A percentile compares a stretch with the other conserved stretches of the same genome.
Conservation (phyloP, 2,888 invertebrate species). For the Doris montereyensis region DNA sequence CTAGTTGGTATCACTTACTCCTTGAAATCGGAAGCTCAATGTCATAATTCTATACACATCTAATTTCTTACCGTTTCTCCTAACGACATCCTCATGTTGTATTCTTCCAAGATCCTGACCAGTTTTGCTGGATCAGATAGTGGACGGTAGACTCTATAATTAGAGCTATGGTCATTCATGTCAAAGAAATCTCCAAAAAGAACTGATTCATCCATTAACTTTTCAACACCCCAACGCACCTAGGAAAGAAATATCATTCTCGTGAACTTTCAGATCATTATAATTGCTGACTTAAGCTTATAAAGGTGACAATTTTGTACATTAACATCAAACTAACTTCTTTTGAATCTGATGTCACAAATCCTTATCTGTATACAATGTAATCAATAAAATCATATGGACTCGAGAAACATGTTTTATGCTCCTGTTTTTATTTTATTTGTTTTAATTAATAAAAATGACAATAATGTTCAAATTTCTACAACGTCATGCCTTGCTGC, state of each 20-base stretch:
- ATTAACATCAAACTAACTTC: background rate
- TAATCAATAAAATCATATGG: too few relatives aligned
- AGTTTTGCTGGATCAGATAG: constrained; percentile 67
- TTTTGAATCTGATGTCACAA: background rate
- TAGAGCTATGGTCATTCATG: constrained; percentile 46
- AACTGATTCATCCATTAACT: constrained; percentile 63
- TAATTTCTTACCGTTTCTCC: constrained; percentile 60
- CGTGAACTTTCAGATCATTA: too few relatives aligned
- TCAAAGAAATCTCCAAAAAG: constrained; percentile 72
- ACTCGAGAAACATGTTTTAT: too few relatives aligned
- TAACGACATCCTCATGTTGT: constrained; percentile 62
- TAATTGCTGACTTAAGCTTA: too few relatives aligned
- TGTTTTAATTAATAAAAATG: too few relatives aligned
- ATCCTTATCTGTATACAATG: background rate
- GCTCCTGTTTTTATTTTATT: too few relatives aligned
- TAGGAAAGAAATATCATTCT: constrained; percentile 44
- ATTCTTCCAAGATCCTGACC: constrained; percentile 67
- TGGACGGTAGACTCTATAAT: constrained; percentile 65
- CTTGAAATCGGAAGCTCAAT: too few relatives aligned
- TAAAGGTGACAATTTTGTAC: background rate
- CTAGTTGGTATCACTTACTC: too few relatives aligned
- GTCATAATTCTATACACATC: too few relatives aligned
- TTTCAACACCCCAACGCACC: constrained; percentile 68
- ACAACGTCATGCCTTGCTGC: too few relatives aligned
- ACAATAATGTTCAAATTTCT: too few relatives aligned